Evolutionary conservation across 2,888 invertebrate genomes (phyloP).

Genomic region (Pedicia rivosa): DNA sequence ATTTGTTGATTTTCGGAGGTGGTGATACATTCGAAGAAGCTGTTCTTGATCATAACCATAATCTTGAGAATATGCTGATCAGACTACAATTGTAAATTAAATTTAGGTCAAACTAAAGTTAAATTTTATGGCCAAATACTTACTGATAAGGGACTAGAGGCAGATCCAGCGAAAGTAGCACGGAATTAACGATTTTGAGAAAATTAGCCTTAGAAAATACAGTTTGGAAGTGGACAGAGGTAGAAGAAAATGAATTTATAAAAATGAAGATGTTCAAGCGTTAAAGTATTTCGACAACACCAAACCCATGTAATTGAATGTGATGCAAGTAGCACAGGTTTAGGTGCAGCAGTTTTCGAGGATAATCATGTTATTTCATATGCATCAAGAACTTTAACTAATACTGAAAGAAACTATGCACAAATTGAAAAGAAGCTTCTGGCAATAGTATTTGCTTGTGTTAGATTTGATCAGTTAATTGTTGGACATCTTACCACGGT

Average conservation of each 20-base stretch:
- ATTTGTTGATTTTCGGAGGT: no score
- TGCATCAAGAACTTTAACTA: constrained; percentile 8
- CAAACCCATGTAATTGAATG: neutral
- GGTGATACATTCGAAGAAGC: no score
- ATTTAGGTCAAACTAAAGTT: no score
- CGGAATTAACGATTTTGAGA: no score
- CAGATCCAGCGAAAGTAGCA: no score
- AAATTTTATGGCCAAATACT: no score
- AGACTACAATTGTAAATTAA: no score
- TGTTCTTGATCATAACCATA: no score
- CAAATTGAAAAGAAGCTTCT: constrained; percentile 11
- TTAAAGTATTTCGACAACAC: neutral
- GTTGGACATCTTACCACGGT: constrained; percentile 9
- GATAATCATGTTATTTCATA: neutral
- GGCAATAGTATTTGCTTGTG: constrained; percentile 11
- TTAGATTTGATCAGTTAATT: constrained; percentile 10
- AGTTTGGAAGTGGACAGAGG: neutral
- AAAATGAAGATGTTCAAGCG: neutral
- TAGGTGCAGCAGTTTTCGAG: neutral
- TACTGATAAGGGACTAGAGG: no score
- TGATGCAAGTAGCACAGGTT: neutral
- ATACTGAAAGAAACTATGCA: constrained; percentile 5
- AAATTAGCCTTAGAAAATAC: constrained; percentile 1
- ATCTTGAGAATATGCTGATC: no score
- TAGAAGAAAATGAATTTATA: neutral